Evolutionary conservation across 2,888 invertebrate genomes (phyloP).

Genomic region (Philereme transversata): DNA sequence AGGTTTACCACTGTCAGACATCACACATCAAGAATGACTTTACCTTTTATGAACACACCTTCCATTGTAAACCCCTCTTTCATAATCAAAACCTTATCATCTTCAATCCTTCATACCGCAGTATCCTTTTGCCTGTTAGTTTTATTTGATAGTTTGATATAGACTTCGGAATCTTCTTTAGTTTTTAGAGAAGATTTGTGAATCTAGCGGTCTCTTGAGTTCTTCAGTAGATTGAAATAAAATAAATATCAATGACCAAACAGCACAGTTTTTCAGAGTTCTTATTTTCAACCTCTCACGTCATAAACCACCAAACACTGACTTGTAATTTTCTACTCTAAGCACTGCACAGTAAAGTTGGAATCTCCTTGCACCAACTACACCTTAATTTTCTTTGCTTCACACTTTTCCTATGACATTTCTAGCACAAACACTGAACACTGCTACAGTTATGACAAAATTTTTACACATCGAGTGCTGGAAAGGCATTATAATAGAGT

Average conservation of each 20-base stretch:
- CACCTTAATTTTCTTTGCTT: constrained; percentile 66
- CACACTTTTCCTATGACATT: constrained; percentile 64
- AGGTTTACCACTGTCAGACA: constrained; percentile 68
- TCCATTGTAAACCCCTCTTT: constrained; percentile 12
- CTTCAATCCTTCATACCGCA: constrained; percentile 18
- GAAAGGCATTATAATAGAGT: constrained; percentile 45
- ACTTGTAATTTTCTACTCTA: constrained; percentile 71
- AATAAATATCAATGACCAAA: constrained; percentile 8
- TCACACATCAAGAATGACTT: constrained; percentile 76
- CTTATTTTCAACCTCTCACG: constrained; percentile 52
- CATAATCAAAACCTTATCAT: constrained; percentile 3
- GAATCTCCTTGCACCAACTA: constrained; percentile 74
- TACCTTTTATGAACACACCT: constrained; percentile 47
- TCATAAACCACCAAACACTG: constrained; percentile 63
- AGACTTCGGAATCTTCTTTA: constrained; percentile 13
- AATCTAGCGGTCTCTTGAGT: constrained; percentile 25
- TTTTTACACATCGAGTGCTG: constrained; percentile 44
- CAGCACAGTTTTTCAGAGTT: constrained; percentile 24
- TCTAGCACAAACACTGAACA: constrained; percentile 64
- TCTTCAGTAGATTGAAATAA: constrained; percentile 19
- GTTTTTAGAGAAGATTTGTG: constrained; percentile 46
- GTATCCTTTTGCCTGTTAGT: constrained; percentile 26
- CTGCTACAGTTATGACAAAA: constrained; percentile 56
- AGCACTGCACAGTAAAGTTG: constrained; percentile 80
- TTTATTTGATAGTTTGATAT: constrained; percentile 36